Evolutionary conservation across 1,140 invertebrate species (phyloP), one percentile per base, ranked within the genome.

Genomic region (Achatina immaculata): DNA sequence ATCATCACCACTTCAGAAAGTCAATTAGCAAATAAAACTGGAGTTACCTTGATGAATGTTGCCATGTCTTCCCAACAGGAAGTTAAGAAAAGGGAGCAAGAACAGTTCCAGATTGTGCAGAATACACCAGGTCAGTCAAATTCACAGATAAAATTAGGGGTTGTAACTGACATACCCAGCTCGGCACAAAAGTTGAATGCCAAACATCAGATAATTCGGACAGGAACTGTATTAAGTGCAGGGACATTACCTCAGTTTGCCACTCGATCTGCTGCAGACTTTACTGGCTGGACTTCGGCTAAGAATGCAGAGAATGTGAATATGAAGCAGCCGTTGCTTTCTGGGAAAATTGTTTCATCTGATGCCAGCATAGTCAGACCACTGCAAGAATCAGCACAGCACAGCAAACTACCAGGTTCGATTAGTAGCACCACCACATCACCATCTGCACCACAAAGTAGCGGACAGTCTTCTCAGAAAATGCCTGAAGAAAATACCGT

Each of bases 381-480:
- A 2, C 28, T 19, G 31, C 3, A n/a, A 62, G 3, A 6, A 28
- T 31, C 28, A 31, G 1, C 58, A 34, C 58, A 31, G 58, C 6
- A n/a, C 21, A 62, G 58, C 58, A 62, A 62, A 31, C 3, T 28
- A 62, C 3, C 58, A 62, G 28, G 58, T 62, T 34, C 31, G 6
- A 6, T 62, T 6, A 28, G 16, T 28, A 65, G 34, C 36, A 75
- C 4, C 34, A 2, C 72, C 28, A 21, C 38, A 40, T 21, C 43
- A 1, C 14, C 74, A 11, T n/a, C n/a, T n/a, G 21, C 38, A 3
- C 55, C 78, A 40, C 9, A 28, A 40, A 36, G 0, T 16, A 58
- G 62, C 65, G 72, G 16, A 19, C 78, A 66, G 40, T 80, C 65
- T 62, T 45, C 65, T 2, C 78, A 69, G 40, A 72, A 55, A 34